Evolutionary conservation across 2,888 invertebrate species (phyloP).

Genomic region (Colostygia pectinataria): DNA sequence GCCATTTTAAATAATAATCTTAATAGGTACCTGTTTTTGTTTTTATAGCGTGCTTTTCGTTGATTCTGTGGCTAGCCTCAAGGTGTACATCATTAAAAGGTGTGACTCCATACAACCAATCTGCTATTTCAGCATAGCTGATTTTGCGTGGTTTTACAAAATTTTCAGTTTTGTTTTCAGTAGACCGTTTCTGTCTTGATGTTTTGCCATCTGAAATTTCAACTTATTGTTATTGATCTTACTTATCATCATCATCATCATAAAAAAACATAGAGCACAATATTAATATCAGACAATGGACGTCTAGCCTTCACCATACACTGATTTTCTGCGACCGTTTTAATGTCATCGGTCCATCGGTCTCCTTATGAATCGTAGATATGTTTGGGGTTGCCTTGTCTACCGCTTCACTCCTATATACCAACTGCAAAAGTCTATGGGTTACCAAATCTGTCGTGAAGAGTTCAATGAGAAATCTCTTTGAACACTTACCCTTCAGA

Average conservation of each 20-base stretch:
- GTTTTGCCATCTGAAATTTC: slow-evolving; percentile 29
- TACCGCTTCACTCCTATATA: too few species aligned
- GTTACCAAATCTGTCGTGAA: too few species aligned
- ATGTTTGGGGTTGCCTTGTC: too few species aligned
- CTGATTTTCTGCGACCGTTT: too few species aligned
- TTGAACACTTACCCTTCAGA: slow-evolving; percentile 37
- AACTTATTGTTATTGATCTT: neutral
- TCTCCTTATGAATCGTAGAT: too few species aligned
- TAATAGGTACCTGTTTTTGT: neutral
- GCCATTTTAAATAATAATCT: neutral
- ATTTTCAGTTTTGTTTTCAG: slow-evolving; percentile 9
- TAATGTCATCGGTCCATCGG: too few species aligned
- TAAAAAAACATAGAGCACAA: too few species aligned
- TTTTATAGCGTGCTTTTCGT: neutral
- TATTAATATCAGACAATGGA: too few species aligned
- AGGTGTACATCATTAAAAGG: neutral
- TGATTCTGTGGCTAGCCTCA: neutral
- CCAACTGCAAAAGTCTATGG: too few species aligned
- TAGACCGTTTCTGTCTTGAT: slow-evolving; percentile 40
- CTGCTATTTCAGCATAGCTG: slow-evolving; percentile 37
- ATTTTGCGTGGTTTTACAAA: slow-evolving; percentile 17
- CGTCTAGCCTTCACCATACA: too few species aligned
- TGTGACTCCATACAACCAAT: slow-evolving; percentile 46
- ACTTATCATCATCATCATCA: too few species aligned
- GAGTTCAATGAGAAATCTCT: neutral